A percentile compares a stretch with the other conserved stretches of the same genome.
phyloP scores from a whole-genome alignment of 2,113 vertebrate species.

The Urocynchramus pylzowi region DNA sequence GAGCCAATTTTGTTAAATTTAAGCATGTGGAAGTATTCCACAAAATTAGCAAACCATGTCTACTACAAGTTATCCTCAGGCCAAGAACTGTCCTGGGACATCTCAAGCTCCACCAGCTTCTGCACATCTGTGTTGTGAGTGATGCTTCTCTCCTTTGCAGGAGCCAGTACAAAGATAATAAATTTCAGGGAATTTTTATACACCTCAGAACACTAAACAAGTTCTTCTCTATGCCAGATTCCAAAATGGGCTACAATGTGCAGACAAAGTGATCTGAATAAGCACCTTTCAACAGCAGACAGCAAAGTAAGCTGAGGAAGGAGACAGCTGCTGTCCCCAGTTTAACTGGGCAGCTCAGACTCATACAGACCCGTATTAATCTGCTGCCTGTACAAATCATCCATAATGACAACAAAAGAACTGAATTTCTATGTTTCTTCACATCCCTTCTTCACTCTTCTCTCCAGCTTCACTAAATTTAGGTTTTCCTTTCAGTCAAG shows the following conservation, averaged over 20 bases:
- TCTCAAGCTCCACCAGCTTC: neutral
- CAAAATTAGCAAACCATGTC: neutral
- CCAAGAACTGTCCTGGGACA: neutral
- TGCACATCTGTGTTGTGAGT: neutral
- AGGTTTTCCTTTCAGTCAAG: neutral
- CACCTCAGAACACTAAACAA: neutral
- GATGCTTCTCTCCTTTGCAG: neutral
- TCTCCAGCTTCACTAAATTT: neutral
- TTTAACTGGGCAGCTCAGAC: neutral
- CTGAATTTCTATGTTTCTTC: neutral
- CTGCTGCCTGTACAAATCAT: neutral
- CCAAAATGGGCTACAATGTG: neutral
- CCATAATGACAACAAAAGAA: neutral
- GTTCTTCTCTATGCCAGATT: neutral
- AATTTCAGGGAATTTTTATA: neutral
- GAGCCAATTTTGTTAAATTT: neutral
- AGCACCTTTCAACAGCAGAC: neutral
- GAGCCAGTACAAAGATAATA: neutral
- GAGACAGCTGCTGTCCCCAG: neutral
- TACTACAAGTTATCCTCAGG: neutral
- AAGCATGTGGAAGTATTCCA: neutral
- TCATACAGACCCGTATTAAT: neutral
- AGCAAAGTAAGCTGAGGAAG: neutral
- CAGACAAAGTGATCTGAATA: neutral
- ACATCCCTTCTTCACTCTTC: neutral